phyloP scores from a whole-genome alignment of 2,113 vertebrate species.

The Myxocyprinus asiaticus region DNA sequence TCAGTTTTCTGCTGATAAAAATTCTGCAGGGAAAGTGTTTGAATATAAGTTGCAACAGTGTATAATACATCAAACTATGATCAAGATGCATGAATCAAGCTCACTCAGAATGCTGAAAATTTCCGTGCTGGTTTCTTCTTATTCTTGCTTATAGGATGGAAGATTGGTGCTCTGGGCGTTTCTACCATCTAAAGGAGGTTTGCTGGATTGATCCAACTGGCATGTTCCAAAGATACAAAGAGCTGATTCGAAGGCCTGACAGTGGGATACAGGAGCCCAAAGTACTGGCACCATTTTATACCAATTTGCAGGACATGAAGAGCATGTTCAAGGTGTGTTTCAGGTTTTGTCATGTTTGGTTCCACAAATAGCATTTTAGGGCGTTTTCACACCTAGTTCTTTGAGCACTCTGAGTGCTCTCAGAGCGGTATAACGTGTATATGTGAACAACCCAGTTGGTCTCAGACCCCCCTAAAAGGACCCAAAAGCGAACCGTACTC shows the following conservation, averaged over 20 bases:
- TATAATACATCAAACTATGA: no score
- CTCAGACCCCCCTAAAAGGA: no score
- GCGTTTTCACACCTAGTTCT: no score
- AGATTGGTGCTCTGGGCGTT: conserved; percentile 66
- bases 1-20: no score
- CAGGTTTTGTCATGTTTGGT: not conserved
- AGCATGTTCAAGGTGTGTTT: conserved; percentile 71
- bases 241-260: conserved; percentile 45
- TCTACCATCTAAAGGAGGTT: conserved; percentile 78
- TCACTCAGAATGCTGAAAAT: no score
- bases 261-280: conserved; percentile 67
- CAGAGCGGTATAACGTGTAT: no score
- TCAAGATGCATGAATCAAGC: no score
- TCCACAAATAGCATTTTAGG: not conserved
- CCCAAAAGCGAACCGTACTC: no score
- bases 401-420: no score
- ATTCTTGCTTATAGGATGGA: conserved; percentile 50
- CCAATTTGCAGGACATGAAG: conserved; percentile 56
- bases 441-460: no score
- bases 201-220: conserved; percentile 75
- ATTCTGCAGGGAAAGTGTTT: no score
- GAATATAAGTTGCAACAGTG: no score
- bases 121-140: not conserved
- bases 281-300: conserved; percentile 71
- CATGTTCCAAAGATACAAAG: conserved; percentile 75